phyloP scores from a whole-genome alignment of 2,113 vertebrate species.

The Scalopus aquaticus region DNA sequence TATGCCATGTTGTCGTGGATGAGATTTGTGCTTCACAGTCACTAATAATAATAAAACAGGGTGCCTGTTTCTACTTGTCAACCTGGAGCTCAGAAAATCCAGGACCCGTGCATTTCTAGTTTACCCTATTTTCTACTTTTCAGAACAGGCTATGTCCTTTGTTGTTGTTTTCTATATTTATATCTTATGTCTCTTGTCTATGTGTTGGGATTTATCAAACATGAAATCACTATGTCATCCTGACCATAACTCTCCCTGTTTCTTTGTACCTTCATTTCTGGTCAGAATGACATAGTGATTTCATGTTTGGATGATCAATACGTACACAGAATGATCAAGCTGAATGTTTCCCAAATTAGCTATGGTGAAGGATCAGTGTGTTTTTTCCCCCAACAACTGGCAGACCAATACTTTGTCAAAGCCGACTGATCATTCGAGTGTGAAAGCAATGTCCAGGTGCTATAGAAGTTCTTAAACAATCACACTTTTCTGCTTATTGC shows the following conservation, averaged over 20 bases:
- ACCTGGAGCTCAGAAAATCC: background rate
- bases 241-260: background rate
- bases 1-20: too few species aligned
- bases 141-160: background rate
- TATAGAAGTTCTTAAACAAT: background rate
- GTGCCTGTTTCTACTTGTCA: background rate
- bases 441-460: background rate
- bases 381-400: background rate
- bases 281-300: too few species aligned
- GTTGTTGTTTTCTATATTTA: background rate
- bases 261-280: conserved; percentile 3
- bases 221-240: background rate
- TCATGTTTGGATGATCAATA: too few species aligned
- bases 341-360: background rate
- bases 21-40: background rate
- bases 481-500: background rate
- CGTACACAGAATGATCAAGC: background rate
- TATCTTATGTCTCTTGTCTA: background rate
- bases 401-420: background rate
- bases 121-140: background rate
- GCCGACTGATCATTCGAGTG: background rate
- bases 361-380: background rate
- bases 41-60: background rate
- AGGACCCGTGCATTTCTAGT: background rate
- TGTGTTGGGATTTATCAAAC: background rate